A percentile compares a stretch with the other conserved stretches of the same genome.
Conservation (phyloP, 2,113 vertebrate genomes). For the Colaptes auratus region DNA sequence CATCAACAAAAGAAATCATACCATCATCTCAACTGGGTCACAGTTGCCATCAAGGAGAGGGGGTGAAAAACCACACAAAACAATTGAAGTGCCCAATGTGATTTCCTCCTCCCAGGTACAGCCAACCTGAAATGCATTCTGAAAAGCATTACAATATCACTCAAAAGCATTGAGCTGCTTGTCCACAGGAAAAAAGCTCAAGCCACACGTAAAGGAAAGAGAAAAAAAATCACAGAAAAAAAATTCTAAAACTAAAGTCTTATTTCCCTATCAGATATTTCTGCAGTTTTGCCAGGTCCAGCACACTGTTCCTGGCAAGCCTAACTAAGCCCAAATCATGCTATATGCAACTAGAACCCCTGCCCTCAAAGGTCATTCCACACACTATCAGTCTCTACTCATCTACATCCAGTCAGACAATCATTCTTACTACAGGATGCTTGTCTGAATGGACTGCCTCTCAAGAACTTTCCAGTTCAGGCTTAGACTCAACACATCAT, state of each 20-base stretch:
- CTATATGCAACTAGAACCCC: neutral
- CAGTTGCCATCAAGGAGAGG: slow-evolving; percentile 16
- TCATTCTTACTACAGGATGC: neutral
- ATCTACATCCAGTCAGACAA: neutral
- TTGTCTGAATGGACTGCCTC: neutral
- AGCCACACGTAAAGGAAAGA: slow-evolving; percentile 46
- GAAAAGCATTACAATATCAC: neutral
- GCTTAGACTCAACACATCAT: neutral
- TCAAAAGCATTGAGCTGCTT: neutral
- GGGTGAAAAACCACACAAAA: neutral
- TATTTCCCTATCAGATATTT: neutral
- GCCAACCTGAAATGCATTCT: neutral
- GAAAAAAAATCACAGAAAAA: slow-evolving; percentile 20
- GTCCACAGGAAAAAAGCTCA: slow-evolving; percentile 14
- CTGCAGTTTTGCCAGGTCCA: neutral
- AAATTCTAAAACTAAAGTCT: neutral
- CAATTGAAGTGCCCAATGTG: neutral
- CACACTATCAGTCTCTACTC: neutral
- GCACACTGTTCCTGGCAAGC: neutral
- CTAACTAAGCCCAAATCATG: neutral
- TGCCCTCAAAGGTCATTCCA: neutral
- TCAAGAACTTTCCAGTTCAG: neutral
- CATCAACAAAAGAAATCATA: neutral
- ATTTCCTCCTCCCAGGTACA: neutral
- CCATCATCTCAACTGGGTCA: neutral